These are phyloP conservation scores for Himalopsyche japonica DNA, from an alignment of 2,888 invertebrate genomes.

Conservation along the genomic window DNA sequence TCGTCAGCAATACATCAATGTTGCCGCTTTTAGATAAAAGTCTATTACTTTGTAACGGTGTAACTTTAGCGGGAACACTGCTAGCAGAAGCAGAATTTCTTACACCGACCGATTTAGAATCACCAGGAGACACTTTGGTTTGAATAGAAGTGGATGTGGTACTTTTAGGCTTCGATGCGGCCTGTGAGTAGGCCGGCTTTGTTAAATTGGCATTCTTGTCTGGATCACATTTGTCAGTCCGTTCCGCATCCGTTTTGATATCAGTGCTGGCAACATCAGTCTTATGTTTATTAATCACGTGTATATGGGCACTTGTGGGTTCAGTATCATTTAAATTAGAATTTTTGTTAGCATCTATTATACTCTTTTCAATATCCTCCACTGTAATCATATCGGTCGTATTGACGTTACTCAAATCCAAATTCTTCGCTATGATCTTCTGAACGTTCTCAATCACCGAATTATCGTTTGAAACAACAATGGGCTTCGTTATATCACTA, in stretches of 20 bases:
- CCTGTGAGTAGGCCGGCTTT: slow-evolving; percentile 56
- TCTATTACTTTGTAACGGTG: slow-evolving; percentile 44
- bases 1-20: slow-evolving; percentile 52
- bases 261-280: background rate
- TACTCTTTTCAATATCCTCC: background rate
- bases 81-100: slow-evolving; percentile 42
- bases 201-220: background rate
- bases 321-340: background rate
- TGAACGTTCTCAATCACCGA: slow-evolving; percentile 2
- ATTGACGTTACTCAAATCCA: background rate
- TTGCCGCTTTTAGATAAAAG: slow-evolving; percentile 52
- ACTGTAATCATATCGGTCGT: background rate
- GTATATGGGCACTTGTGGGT: background rate
- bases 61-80: slow-evolving; percentile 52
- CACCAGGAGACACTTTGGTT: slow-evolving; percentile 1
- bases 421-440: slow-evolving; percentile 27
- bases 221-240: background rate
- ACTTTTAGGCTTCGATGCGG: slow-evolving; percentile 57
- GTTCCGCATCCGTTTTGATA: background rate
- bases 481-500: background rate
- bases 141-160: background rate
- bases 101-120: slow-evolving; percentile 18
- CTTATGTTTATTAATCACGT: background rate
- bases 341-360: background rate
- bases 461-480: background rate